Evolutionary conservation across 2,888 invertebrate genomes (phyloP), one percentile per base, ranked within the genome.

Genomic region (Alentia gelatinosa): DNA sequence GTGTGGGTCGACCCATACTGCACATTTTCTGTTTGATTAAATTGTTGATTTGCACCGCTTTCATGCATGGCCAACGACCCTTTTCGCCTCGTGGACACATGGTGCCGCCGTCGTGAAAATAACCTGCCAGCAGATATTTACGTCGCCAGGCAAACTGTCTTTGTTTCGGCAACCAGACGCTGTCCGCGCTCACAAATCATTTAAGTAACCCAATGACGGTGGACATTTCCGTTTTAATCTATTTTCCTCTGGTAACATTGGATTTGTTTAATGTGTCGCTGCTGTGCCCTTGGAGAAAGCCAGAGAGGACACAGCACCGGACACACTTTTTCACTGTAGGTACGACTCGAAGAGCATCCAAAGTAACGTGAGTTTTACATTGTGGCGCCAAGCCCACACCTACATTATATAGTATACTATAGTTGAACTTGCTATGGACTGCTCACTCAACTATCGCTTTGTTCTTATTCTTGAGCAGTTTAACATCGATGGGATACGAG

Each of bases 1-100:
- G n/a, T 56, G 56, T 19, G 5, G n/a, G 56, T 56, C n/a, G 56
- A n/a, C n/a, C n/a, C 56, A 56, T 56, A 26, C 37, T 79, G 79
- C 37, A 79, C 39, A 79, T 79, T 79, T 68, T 37, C 79, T 39
- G 37, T 37, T 56, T 79, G 79, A 79, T 79, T 79, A 79, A 79
- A 39, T 39, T 37, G 30, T 30, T 68, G 68, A 68, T 30, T 68
- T 30, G 3, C 33, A 30, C 30, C 30, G 30, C n/a, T 68, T 68
- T 30, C 35, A 79, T 79, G 79, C 39, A 37, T 39, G 39, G 79
- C 33, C 7, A 9, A 30, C n/a, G n/a, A n/a, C 23, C n/a, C 26
- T 12, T n/a, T n/a, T 5, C 23, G 63, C 63, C 26, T 12, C n/a
- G 23, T 5, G 47, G 5, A 5, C 23, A 63, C 63, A 35, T 33